These are phyloP conservation scores for Leucophenga maculata DNA, from an alignment of 2,888 invertebrate species.

Conservation along the genomic window DNA sequence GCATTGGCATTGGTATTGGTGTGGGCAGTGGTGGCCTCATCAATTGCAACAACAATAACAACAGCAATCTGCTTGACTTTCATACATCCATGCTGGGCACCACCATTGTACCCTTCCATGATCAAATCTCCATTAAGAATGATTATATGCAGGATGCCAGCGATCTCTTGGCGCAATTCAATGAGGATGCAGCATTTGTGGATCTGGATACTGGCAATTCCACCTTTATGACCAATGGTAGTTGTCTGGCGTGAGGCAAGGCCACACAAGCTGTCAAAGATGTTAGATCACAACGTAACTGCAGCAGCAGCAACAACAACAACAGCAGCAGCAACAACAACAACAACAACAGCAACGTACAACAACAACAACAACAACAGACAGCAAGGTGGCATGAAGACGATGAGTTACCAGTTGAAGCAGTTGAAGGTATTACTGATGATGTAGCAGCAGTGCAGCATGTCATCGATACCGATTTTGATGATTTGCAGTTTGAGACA, in stretches of 20 bases:
- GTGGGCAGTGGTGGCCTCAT: constrained; percentile 51
- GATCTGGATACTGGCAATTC: constrained; percentile 70
- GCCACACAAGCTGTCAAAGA: constrained; percentile 33
- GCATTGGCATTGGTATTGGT: constrained; percentile 43
- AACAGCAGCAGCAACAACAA: constrained; percentile 24
- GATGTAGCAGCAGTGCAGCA: not conserved
- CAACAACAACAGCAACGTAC: constrained; percentile 27
- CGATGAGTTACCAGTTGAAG: not conserved
- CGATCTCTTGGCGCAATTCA: constrained; percentile 67
- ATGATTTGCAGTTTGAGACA: constrained; percentile 28
- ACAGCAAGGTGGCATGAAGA: not conserved
- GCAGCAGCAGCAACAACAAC: too few species aligned
- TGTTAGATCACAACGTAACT: too few species aligned
- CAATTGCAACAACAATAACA: constrained; percentile 44
- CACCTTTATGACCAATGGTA: too few species aligned
- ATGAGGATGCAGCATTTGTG: constrained; percentile 69
- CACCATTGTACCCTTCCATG: constrained; percentile 63
- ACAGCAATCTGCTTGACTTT: constrained; percentile 51
- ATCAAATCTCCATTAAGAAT: constrained; percentile 67
- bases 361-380: too few species aligned
- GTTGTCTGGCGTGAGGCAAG: constrained; percentile 70
- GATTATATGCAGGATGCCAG: constrained; percentile 58
- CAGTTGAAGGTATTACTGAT: not conserved
- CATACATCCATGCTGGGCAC: constrained; percentile 49
- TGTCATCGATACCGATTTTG: not conserved